A percentile compares a stretch with the other conserved stretches of the same genome.
Evolutionary conservation across 2,113 vertebrate species (phyloP).

Genomic region (Hyperoodon ampullatus): DNA sequence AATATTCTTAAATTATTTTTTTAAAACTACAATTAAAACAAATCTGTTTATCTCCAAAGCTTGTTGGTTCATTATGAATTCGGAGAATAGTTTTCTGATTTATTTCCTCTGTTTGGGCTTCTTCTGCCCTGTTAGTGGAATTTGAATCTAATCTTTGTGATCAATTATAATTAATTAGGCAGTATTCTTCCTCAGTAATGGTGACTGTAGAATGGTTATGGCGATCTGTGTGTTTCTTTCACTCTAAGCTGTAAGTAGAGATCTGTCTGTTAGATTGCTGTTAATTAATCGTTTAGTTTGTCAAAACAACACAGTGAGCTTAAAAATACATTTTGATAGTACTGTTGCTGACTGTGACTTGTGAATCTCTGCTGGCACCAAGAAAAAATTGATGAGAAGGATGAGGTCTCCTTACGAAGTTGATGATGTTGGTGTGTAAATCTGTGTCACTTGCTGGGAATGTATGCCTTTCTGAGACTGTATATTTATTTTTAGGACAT

Average conservation of each 20-base stretch:
- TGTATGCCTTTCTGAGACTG: background rate
- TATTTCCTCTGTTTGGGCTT: constrained; percentile 85
- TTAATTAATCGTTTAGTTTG: constrained; percentile 87
- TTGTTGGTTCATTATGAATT: constrained; percentile 85
- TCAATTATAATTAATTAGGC: constrained; percentile 88
- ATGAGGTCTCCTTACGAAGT: constrained; percentile 52
- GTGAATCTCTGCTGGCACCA: constrained; percentile 66
- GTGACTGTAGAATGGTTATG: constrained; percentile 77
- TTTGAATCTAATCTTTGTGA: constrained; percentile 87
- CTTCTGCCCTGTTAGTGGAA: constrained; percentile 82
- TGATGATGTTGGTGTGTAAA: constrained; percentile 28
- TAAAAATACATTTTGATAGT: constrained; percentile 76
- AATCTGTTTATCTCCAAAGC: constrained; percentile 84
- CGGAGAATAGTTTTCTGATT: constrained; percentile 82
- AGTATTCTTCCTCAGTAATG: constrained; percentile 82
- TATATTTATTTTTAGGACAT: constrained; percentile 56
- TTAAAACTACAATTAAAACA: constrained; percentile 82
- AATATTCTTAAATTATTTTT: constrained; percentile 73
- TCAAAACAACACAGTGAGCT: constrained; percentile 81
- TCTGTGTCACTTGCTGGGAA: background rate
- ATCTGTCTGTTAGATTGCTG: constrained; percentile 84
- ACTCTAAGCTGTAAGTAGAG: constrained; percentile 78
- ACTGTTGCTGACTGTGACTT: constrained; percentile 55
- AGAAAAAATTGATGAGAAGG: constrained; percentile 43
- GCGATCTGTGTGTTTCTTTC: constrained; percentile 78